These are phyloP conservation scores for Cirrhinus molitorella DNA, from an alignment of 2,797 vertebrate species.

Conservation along the genomic window DNA sequence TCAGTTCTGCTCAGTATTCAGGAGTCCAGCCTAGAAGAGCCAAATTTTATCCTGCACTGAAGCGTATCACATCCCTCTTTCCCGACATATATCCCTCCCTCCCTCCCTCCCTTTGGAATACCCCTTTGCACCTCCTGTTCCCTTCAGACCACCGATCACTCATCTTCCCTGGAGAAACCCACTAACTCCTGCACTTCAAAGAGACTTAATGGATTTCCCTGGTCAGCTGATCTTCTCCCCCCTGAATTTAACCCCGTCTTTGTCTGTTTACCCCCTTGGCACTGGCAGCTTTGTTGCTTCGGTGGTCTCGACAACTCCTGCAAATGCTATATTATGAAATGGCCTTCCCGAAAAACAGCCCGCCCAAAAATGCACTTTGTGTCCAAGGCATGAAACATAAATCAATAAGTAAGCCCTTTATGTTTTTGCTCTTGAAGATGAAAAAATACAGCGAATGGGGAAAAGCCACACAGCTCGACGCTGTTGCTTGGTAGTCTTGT, in stretches of 20 bases:
- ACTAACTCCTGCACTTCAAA: constrained; percentile 32
- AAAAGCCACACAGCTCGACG: constrained; percentile 23
- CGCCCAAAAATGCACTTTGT: constrained; percentile 27
- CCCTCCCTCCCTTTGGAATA: neutral
- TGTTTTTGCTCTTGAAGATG: constrained; percentile 44
- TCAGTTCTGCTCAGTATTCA: constrained; percentile 69
- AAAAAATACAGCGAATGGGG: constrained; percentile 34
- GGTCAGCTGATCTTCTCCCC: constrained; percentile 38
- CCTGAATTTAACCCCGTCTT: constrained; percentile 49
- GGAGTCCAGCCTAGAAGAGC: constrained; percentile 68
- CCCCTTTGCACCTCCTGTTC: neutral
- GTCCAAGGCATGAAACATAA: constrained; percentile 36
- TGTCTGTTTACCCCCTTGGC: constrained; percentile 37
- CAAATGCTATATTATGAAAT: constrained; percentile 46
- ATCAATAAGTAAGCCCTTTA: constrained; percentile 26
- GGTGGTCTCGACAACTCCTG: neutral
- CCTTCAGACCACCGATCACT: constrained; percentile 46
- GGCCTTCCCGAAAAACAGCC: constrained; percentile 28
- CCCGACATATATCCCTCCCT: neutral
- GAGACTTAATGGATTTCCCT: constrained; percentile 40
- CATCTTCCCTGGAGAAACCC: constrained; percentile 32
- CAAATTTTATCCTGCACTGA: constrained; percentile 82
- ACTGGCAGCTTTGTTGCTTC: constrained; percentile 16
- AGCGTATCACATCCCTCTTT: constrained; percentile 68
- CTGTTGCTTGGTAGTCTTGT: constrained; percentile 46